phyloP scores from a whole-genome alignment of 2,113 vertebrate species.

The Anser brachyrhynchus region DNA sequence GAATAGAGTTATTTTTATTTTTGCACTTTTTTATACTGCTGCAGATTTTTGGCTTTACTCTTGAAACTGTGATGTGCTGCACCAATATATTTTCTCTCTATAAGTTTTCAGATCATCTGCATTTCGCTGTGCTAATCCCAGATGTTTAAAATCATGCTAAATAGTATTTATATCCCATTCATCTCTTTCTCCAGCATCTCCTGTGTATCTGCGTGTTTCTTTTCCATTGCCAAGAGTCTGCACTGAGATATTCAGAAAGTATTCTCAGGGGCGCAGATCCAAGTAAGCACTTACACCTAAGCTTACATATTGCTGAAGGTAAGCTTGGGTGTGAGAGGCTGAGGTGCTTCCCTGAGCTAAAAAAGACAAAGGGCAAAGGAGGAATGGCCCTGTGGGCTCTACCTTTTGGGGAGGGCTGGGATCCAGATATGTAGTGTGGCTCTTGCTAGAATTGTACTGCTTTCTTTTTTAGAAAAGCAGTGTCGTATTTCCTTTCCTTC shows the following conservation, averaged over 20 bases:
- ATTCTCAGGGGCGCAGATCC: background rate
- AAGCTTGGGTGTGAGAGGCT: background rate
- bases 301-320: background rate
- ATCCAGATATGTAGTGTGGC: fast-evolving
- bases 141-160: conserved; percentile 45
- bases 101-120: background rate
- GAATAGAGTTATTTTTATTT: conserved; percentile 42
- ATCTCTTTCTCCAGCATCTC: conserved; percentile 7
- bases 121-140: conserved; percentile 31
- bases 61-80: background rate
- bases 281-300: background rate
- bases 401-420: background rate
- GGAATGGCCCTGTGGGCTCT: fast-evolving
- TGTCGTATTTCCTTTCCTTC: background rate
- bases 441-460: background rate
- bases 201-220: background rate
- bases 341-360: background rate
- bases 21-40: background rate
- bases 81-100: background rate
- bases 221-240: background rate
- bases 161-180: conserved; percentile 52
- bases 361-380: background rate
- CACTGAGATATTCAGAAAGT: background rate
- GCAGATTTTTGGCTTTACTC: conserved; percentile 4
- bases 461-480: background rate